A percentile compares a stretch with the other conserved stretches of the same genome.
Evolutionary conservation across 1,140 invertebrate species (phyloP).

Genomic region (Saccostrea glomerata): DNA sequence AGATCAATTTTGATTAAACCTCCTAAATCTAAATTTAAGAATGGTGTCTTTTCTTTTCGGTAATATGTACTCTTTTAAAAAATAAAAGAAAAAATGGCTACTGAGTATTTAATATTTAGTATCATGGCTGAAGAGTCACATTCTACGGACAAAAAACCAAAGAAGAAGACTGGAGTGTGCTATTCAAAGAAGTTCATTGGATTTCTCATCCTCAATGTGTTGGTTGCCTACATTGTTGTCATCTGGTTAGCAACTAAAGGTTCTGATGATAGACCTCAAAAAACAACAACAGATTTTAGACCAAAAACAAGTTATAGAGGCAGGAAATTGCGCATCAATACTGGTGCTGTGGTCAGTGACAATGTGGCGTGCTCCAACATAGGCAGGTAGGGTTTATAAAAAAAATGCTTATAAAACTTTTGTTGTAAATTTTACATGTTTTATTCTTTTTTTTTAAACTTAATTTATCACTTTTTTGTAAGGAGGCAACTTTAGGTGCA

Average conservation of each 20-base stretch:
- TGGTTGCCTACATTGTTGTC: constrained; percentile 4
- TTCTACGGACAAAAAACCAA: not conserved
- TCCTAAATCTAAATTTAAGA: no score
- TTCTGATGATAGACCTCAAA: not conserved
- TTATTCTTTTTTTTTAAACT: no score
- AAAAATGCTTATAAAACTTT: no score
- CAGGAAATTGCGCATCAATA: not conserved
- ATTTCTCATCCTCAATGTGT: constrained; percentile 9
- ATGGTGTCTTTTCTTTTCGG: no score
- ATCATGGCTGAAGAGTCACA: not conserved
- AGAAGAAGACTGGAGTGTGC: not conserved
- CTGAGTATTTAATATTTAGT: not conserved
- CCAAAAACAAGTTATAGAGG: not conserved
- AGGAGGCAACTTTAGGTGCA: no score
- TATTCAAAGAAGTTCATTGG: not conserved
- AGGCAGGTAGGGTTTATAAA: not conserved
- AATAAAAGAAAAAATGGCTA: not conserved
- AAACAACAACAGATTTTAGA: not conserved
- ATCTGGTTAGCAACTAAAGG: not conserved
- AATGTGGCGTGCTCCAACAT: constrained; percentile 10
- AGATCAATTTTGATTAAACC: no score
- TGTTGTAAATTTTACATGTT: no score
- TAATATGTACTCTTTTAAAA: not conserved
- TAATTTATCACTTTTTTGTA: no score
- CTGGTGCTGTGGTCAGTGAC: not conserved